These are phyloP conservation scores for Trypoxylon attenuatum DNA, from an alignment of 2,888 invertebrate species.

Conservation along the genomic window DNA sequence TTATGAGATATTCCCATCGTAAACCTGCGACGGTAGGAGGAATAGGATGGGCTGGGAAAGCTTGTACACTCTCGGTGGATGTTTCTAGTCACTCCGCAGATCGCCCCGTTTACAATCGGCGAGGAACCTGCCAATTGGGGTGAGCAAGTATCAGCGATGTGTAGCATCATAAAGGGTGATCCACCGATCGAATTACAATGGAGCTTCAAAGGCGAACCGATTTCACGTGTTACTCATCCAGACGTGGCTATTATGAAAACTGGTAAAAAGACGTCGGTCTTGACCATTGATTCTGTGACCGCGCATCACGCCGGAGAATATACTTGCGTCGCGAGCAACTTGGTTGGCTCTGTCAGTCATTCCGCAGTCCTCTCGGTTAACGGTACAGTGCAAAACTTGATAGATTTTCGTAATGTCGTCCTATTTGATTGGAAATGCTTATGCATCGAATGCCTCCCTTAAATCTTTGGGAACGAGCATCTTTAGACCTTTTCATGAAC, in stretches of 20 bases:
- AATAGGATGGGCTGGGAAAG: no score
- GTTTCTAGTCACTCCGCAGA: slow-evolving; percentile 17
- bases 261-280: slow-evolving; percentile 75
- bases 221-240: slow-evolving; percentile 57
- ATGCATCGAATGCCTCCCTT: no score
- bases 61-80: not conserved
- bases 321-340: slow-evolving; percentile 83
- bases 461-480: no score
- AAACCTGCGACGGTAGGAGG: not conserved
- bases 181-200: slow-evolving; percentile 84
- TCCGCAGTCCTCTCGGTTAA: slow-evolving; percentile 74
- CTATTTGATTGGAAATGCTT: no score
- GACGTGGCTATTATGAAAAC: slow-evolving; percentile 66
- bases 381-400: slow-evolving; percentile 74
- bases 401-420: no score
- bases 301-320: slow-evolving; percentile 84
- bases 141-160: slow-evolving; percentile 80
- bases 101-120: not conserved
- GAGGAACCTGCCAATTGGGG: slow-evolving; percentile 73
- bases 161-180: slow-evolving; percentile 84
- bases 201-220: slow-evolving; percentile 81
- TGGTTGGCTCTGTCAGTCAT: slow-evolving; percentile 80
- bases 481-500: slow-evolving; percentile 13
- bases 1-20: not conserved
- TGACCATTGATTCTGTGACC: slow-evolving; percentile 81